These are phyloP conservation scores for western clawed frog (Xenopus tropicalis) DNA, from an alignment of 2,113 vertebrate species.

Conservation along the genomic window DNA sequence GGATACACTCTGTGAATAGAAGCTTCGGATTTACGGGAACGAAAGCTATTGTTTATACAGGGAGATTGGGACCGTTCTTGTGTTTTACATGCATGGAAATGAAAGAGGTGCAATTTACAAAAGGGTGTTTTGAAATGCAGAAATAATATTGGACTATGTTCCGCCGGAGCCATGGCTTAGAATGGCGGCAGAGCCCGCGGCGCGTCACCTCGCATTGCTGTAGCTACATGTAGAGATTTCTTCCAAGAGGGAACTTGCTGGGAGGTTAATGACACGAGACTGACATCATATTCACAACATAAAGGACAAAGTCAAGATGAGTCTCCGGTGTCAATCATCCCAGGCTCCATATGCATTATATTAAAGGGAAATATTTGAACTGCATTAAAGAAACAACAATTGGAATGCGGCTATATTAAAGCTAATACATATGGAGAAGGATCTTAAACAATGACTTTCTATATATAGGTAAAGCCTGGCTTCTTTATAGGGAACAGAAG, in stretches of 20 bases:
- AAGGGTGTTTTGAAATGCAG: slow-evolving; percentile 26
- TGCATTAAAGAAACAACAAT: slow-evolving; percentile 8
- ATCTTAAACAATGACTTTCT: neutral
- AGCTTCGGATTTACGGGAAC: slow-evolving; percentile 7
- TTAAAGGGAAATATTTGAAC: slow-evolving; percentile 15
- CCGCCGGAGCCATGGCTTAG: neutral
- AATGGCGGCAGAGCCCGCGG: neutral
- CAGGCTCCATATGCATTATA: neutral
- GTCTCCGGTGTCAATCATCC: slow-evolving; percentile 16
- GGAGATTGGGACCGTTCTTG: slow-evolving; percentile 23
- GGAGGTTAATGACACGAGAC: slow-evolving; percentile 27
- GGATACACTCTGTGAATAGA: neutral
- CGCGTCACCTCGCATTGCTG: slow-evolving; percentile 1
- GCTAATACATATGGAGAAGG: neutral
- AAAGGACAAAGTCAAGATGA: slow-evolving; percentile 9
- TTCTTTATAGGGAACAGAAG: no score
- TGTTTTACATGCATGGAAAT: slow-evolving; percentile 44
- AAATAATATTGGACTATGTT: slow-evolving; percentile 24
- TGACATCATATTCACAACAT: neutral
- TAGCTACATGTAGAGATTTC: slow-evolving; percentile 3
- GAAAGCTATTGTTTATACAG: slow-evolving; percentile 39
- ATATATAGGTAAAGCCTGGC: neutral
- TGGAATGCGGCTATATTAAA: slow-evolving; percentile 6
- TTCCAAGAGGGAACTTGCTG: neutral
- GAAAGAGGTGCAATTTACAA: slow-evolving; percentile 33